Conservation (phyloP, 1,140 invertebrate species). For the Sipha flava region DNA sequence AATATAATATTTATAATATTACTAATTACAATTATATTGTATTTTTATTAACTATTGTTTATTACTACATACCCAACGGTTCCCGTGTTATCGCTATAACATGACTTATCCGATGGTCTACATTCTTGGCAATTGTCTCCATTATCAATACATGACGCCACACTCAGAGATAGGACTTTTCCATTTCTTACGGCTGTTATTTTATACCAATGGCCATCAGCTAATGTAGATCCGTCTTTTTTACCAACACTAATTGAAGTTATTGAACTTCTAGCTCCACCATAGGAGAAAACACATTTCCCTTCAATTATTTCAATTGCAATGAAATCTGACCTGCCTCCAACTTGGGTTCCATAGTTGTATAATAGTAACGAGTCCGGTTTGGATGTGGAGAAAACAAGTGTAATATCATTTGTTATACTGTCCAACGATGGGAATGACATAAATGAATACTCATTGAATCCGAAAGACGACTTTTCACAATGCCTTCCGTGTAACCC, state of each 20-base stretch:
- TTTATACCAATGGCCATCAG: slow-evolving; percentile 84
- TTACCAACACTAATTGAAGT: slow-evolving; percentile 61
- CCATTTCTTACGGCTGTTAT: slow-evolving; percentile 83
- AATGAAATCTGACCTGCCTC: slow-evolving; percentile 83
- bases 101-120: slow-evolving; percentile 63
- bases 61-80: slow-evolving; percentile 61
- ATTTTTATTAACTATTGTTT: not conserved
- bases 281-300: slow-evolving; percentile 77
- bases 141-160: slow-evolving; percentile 69
- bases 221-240: slow-evolving; percentile 52
- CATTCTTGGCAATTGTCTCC: slow-evolving; percentile 80
- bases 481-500: slow-evolving; percentile 84
- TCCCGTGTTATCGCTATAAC: slow-evolving; percentile 75
- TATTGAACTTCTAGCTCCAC: slow-evolving; percentile 75
- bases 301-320: slow-evolving; percentile 79
- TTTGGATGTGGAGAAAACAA: slow-evolving; percentile 85
- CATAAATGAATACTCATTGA: slow-evolving; percentile 81
- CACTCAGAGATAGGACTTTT: slow-evolving; percentile 71
- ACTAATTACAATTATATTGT: not conserved
- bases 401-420: slow-evolving; percentile 80
- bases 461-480: slow-evolving; percentile 80
- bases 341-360: slow-evolving; percentile 76
- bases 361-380: slow-evolving; percentile 76
- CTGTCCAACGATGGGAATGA: slow-evolving; percentile 73
- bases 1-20: slow-evolving; percentile 38